A percentile compares a stretch with the other conserved stretches of the same genome.
phyloP scores from a whole-genome alignment of 1,140 invertebrate genomes.

The Drosophila repleta region DNA sequence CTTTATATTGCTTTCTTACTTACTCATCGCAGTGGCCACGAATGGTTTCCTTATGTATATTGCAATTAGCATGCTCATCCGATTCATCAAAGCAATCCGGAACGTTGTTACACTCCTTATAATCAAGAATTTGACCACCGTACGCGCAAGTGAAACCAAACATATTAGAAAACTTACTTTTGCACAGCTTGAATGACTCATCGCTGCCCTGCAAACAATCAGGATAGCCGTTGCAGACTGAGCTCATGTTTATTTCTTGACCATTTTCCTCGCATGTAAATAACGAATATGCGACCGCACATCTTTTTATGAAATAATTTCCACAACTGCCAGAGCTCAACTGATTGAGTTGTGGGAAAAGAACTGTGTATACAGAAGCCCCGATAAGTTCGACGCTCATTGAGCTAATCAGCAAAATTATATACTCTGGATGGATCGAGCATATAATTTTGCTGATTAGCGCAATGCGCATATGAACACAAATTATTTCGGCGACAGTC shows the following conservation, averaged over 20 bases:
- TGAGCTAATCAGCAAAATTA: too few species aligned
- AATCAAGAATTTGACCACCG: background rate
- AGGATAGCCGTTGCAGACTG: too few species aligned
- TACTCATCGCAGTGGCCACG: background rate
- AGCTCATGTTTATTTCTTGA: too few species aligned
- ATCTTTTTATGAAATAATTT: background rate
- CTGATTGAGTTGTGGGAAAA: too few species aligned
- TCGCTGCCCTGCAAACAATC: slow-evolving; percentile 15
- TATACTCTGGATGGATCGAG: too few species aligned
- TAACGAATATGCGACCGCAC: background rate
- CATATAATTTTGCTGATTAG: too few species aligned
- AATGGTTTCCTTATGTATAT: background rate
- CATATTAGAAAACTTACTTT: rapidly evolving
- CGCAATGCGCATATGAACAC: too few species aligned
- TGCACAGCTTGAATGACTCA: slow-evolving; percentile 26
- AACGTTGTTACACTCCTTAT: background rate
- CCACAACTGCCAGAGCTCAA: too few species aligned
- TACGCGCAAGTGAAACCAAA: slow-evolving; percentile 20
- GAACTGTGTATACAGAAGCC: too few species aligned
- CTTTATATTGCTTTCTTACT: background rate
- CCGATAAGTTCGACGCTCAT: too few species aligned
- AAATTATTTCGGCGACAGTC: too few species aligned
- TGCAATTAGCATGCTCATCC: slow-evolving; percentile 2
- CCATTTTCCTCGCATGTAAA: too few species aligned
- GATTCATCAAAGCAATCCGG: slow-evolving; percentile 22